Base-by-base conservation (phyloP, 2,797 vertebrate genomes). In the Siniperca scherzeri region DNA sequence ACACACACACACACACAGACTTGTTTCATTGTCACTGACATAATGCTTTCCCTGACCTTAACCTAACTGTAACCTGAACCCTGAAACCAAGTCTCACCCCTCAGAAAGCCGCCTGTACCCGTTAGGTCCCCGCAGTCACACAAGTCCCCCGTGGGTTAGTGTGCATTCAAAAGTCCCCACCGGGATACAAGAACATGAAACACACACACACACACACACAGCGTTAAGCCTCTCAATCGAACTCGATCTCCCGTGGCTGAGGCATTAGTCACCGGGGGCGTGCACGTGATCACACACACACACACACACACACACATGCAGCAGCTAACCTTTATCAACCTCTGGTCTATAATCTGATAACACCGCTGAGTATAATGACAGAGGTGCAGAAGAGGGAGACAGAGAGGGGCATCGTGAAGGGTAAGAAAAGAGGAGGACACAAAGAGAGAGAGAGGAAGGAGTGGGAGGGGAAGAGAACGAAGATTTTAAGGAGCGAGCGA, bases 241-340 rank as follows among this genome's bases (percentile, higher is more conserved):
- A 77, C 67, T 82, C 80, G 50, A 52, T 82, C 80, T 76, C 59
- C 30, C 70, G 16, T 36, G 52, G 74, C 55, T 72, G 48, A 68
- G 48, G 46, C 33, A 61, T 77, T 67, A 55, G 69, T 72, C 74
- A 73, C 62, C 22, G 2, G 22, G 46, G 53, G 4, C 8, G 21
- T 71, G 60, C 27, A 33, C 11, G n/a, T 65, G 72, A 38, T 46
- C 25, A 16, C 68, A 70, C 53, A 55, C 64, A 68, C 71, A 57
- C 62, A 52, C 60, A 36, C 68, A 56, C 77, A 64, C 57, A 74
- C 46, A 53, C 72, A 70, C 53, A 66, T 64, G 42, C 21, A 33
- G 17, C 44, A 57, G 50, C 74, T 33, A 42, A 77, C 68, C 78
- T 81, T 82, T 48, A 62, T 17, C 22, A 59, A 27, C 17, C 59